Evolutionary conservation across 2,888 invertebrate genomes (phyloP).

Genomic region (Scaptomyza parva): DNA sequence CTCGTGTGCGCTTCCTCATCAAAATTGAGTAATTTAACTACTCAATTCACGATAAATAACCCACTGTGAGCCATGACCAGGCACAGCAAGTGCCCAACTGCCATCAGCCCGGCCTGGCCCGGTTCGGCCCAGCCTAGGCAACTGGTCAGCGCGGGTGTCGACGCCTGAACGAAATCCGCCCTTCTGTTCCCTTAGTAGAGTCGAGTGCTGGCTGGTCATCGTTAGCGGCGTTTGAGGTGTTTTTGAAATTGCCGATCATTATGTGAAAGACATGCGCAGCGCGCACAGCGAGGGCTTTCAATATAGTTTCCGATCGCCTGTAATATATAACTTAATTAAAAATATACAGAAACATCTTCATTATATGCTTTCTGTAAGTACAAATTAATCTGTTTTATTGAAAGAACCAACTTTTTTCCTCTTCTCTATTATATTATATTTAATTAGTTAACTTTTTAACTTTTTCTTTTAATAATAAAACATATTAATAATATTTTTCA

Average conservation of each 20-base stretch:
- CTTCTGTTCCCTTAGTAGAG: constrained; percentile 19
- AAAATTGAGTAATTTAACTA: constrained; percentile 82
- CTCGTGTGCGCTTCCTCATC: constrained; percentile 49
- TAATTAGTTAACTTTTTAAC: too few species aligned
- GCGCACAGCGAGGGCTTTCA: constrained; percentile 46
- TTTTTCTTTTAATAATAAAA: too few species aligned
- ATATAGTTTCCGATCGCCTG: constrained; percentile 21
- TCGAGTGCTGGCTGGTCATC: constrained; percentile 60
- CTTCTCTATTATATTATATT: too few species aligned
- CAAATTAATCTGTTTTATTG: neutral
- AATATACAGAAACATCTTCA: neutral
- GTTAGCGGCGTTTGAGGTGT: constrained; percentile 81
- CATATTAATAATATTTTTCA: too few species aligned
- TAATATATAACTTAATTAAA: neutral
- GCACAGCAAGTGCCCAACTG: constrained; percentile 57
- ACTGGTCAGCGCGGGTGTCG: constrained; percentile 64
- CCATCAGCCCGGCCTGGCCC: constrained; percentile 12
- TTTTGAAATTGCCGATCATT: constrained; percentile 84
- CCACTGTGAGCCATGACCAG: constrained; percentile 54
- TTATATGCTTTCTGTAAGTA: neutral
- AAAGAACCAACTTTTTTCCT: neutral
- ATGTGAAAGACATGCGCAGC: constrained; percentile 52
- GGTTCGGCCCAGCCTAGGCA: constrained; percentile 11
- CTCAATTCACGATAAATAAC: constrained; percentile 81
- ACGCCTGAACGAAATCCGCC: constrained; percentile 15